A percentile compares a stretch with the other conserved stretches of the same genome.
These are phyloP conservation scores for Chelonoidis abingdonii DNA, from an alignment of 2,113 vertebrate genomes.

Conservation along the genomic window DNA sequence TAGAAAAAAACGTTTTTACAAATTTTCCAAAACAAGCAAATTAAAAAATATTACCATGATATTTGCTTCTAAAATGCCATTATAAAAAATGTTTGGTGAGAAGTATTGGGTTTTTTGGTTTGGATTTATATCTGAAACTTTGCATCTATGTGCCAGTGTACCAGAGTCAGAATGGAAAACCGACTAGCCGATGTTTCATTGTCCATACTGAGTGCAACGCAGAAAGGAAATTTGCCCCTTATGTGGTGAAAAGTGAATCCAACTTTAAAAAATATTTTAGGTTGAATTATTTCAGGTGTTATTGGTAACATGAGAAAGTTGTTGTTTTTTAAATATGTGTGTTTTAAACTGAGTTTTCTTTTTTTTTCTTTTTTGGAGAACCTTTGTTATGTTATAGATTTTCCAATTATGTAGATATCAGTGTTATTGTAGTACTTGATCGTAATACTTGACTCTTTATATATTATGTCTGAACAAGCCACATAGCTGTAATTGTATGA, in stretches of 20 bases:
- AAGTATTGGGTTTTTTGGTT: constrained; percentile 9
- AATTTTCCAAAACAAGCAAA: not conserved
- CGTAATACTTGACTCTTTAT: not conserved
- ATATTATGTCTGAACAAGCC: not conserved
- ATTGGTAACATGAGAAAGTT: not conserved
- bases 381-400: not conserved
- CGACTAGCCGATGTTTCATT: not conserved
- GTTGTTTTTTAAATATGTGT: not conserved
- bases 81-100: constrained; percentile 9
- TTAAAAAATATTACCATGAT: not conserved
- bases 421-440: not conserved
- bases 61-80: constrained; percentile 14
- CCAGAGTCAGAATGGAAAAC: not conserved
- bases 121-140: constrained; percentile 2
- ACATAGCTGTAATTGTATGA: not conserved
- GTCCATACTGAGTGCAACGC: not conserved
- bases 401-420: not conserved
- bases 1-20: not conserved
- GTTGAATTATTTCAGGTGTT: constrained; percentile 29
- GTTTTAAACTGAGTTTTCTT: not conserved
- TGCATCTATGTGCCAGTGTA: not conserved
- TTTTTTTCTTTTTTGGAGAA: not conserved
- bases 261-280: constrained; percentile 24
- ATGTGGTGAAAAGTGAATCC: constrained; percentile 10
- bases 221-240: constrained; percentile 18